These are phyloP conservation scores for Incurvaria masculella DNA, from an alignment of 2,888 invertebrate genomes.

Conservation along the genomic window DNA sequence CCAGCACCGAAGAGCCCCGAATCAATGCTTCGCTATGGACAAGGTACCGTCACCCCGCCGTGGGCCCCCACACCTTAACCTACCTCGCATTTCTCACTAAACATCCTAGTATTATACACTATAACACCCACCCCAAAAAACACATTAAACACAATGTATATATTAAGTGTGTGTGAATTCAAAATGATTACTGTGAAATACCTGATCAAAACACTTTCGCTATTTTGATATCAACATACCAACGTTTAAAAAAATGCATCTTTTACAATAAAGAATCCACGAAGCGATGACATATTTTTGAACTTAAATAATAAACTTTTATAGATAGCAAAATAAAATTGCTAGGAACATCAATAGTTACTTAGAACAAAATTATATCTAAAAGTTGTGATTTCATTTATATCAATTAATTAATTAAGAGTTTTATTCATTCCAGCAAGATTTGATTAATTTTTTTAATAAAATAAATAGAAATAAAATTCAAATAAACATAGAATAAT, in stretches of 20 bases:
- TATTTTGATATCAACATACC: background rate
- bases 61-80: background rate
- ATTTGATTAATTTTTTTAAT: conserved; percentile 13
- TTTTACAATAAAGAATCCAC: background rate
- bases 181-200: background rate
- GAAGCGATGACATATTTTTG: background rate
- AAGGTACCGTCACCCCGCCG: background rate
- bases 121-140: background rate
- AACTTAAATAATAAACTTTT: background rate
- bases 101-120: background rate
- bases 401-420: conserved; percentile 45
- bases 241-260: background rate
- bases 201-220: too few species aligned
- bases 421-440: conserved; percentile 48
- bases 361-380: background rate
- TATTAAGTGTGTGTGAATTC: background rate
- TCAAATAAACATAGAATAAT: conserved; percentile 23
- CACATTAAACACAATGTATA: background rate
- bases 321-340: background rate
- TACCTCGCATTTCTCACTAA: background rate
- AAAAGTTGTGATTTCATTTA: background rate
- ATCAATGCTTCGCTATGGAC: background rate
- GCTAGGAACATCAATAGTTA: conserved; percentile 4
- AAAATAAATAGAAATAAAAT: conserved; percentile 1
- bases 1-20: background rate